Percentiles rank a stretch among this genome's conserved stretches.
Evolutionary conservation across 2,113 vertebrate species (phyloP).

Genomic region (Patagioenas fasciata): DNA sequence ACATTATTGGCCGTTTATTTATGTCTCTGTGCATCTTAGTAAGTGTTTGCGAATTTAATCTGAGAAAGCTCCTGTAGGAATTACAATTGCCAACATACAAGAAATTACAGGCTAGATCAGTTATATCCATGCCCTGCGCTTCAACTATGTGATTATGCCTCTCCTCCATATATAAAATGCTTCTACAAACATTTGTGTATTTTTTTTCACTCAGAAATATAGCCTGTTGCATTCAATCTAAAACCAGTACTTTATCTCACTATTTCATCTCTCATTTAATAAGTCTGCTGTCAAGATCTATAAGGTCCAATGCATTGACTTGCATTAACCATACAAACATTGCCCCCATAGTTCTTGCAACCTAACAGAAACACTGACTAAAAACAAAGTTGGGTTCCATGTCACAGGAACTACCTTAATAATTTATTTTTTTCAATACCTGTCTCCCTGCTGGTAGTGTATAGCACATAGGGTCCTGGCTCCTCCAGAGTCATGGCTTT

Average conservation of each 20-base stretch:
- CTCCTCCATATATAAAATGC: background rate
- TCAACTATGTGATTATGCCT: background rate
- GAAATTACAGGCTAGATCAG: background rate
- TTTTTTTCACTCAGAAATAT: background rate
- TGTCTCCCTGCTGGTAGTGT: background rate
- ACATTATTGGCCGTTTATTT: background rate
- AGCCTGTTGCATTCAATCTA: background rate
- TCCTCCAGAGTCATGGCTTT: background rate
- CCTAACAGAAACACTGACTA: background rate
- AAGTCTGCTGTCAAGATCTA: background rate
- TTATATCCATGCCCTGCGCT: background rate
- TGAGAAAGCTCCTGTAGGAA: background rate
- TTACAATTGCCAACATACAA: background rate
- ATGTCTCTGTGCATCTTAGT: background rate
- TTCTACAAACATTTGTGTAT: background rate
- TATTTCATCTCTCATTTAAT: constrained; percentile 1
- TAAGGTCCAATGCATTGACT: background rate
- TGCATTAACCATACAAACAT: background rate
- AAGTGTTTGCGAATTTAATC: background rate
- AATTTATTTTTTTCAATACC: background rate
- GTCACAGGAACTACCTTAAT: background rate
- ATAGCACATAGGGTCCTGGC: background rate
- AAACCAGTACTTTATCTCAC: background rate
- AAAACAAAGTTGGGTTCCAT: background rate
- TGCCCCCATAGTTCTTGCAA: background rate